These are phyloP conservation scores for Polyommatus icarus DNA, from an alignment of 2,888 invertebrate species.

Conservation along the genomic window DNA sequence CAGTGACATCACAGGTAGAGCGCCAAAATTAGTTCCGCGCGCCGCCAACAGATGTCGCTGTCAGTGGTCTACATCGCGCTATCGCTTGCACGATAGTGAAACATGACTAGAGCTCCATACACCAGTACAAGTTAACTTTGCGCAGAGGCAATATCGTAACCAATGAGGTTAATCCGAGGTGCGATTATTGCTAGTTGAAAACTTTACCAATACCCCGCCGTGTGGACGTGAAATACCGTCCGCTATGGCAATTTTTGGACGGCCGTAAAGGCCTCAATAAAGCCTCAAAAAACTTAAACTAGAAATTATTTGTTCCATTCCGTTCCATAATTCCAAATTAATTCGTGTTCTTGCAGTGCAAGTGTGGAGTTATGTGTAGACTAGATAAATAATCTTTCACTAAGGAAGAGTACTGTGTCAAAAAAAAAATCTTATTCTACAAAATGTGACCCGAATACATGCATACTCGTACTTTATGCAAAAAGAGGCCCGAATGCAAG, in stretches of 20 bases:
- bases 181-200: conserved; percentile 96
- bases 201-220: conserved; percentile 96
- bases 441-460: too few relatives aligned
- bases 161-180: conserved; percentile 92
- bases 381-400: too few relatives aligned
- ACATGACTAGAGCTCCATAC: neutral
- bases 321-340: too few relatives aligned
- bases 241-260: conserved; percentile 93
- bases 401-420: too few relatives aligned
- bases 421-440: too few relatives aligned
- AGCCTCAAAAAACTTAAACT: too few relatives aligned
- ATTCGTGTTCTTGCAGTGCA: too few relatives aligned
- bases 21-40: conserved; percentile 28
- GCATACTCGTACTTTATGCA: too few relatives aligned
- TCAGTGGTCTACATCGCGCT: conserved; percentile 23
- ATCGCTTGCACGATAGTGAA: conserved; percentile 40
- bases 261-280: conserved; percentile 78
- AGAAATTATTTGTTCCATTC: too few relatives aligned
- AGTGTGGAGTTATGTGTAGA: too few relatives aligned
- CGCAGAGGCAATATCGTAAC: conserved; percentile 95
- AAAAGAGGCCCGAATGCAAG: too few relatives aligned
- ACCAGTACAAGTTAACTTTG: conserved; percentile 81
- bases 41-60: conserved; percentile 55
- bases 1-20: neutral
- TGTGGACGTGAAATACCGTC: conserved; percentile 92